A percentile compares a stretch with the other conserved stretches of the same genome.
Conservation (phyloP, 1,140 invertebrate species). For the Pygmarrhopalites habei region DNA sequence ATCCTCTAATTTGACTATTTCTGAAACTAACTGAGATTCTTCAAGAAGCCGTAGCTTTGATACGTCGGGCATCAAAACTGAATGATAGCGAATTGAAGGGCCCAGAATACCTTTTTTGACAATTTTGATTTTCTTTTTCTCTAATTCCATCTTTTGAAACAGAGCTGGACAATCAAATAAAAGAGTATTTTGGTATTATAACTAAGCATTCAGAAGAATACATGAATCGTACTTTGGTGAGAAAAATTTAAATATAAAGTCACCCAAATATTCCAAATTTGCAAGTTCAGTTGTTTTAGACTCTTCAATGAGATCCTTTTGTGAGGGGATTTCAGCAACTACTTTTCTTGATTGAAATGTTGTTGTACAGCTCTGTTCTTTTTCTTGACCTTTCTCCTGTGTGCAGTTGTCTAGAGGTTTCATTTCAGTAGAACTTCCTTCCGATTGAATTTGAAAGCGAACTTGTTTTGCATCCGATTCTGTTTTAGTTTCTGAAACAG, state of each 20-base stretch:
- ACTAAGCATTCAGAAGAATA: too few species aligned
- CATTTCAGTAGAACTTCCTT: constrained; percentile 77
- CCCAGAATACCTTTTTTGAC: constrained; percentile 66
- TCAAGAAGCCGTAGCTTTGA: constrained; percentile 43
- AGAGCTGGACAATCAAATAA: too few species aligned
- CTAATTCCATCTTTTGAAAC: constrained; percentile 84
- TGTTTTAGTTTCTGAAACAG: constrained; percentile 48
- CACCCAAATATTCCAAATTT: constrained; percentile 86
- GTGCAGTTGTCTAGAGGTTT: constrained; percentile 82
- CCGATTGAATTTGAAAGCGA: constrained; percentile 64
- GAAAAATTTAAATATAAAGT: too few species aligned
- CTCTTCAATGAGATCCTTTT: constrained; percentile 89
- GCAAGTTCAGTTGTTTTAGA: constrained; percentile 85
- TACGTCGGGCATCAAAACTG: constrained; percentile 67
- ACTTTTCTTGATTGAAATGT: constrained; percentile 60
- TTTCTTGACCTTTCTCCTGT: constrained; percentile 58
- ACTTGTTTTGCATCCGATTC: constrained; percentile 55
- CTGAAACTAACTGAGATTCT: constrained; percentile 38
- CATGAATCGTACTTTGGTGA: too few species aligned
- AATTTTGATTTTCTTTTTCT: constrained; percentile 80
- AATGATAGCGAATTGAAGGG: constrained; percentile 78
- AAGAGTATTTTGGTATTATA: too few species aligned
- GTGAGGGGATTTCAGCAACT: constrained; percentile 68
- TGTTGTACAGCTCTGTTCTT: constrained; percentile 44
- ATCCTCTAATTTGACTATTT: constrained; percentile 41